Evolutionary conservation across 2,113 vertebrate species (phyloP), one percentile per base, ranked within the genome.

Genomic region (Hyaena hyaena): DNA sequence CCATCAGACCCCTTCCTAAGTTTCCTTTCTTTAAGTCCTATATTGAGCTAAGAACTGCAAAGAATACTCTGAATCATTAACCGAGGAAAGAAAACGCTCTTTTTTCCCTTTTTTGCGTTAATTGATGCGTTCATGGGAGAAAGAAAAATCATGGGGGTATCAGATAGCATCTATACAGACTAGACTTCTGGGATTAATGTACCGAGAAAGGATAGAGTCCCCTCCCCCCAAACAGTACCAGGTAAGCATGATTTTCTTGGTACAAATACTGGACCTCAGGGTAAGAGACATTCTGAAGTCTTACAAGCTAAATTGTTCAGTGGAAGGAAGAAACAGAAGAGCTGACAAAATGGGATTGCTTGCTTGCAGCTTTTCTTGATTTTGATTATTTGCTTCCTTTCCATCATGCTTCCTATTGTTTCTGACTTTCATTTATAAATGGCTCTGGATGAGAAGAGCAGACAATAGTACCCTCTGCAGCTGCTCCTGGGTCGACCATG

Each of bases 391-490:
- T 92, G 80, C 61, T 61, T 93, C 16, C 12, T 90, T 95, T 63
- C n/a, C n/a, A 63, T 39, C 17, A 7, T n/a, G 63, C 4, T 33
- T 88, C 68, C 50, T n/a, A 55, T 5, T 45, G 24, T 81, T 90
- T 94, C 90, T 94, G 90, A 73, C n/a, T 69, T 61, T 31, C 73
- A 61, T 82, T 89, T 90, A 48, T 28, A 93, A 93, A 81, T 33
- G 86, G 43, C 33, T 84, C 43, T 85, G 48, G 80, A 80, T 19
- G 55, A 45, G 19, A 68, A 5, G 28, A 80, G 88, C 31, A 83
- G 58, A 86, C 1, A 43, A 10, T 7, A 86, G 17, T 66, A 24
- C 48, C 26, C 4, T 55, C 9, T 26, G 85, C 53, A 58, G 71
- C 63, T 90, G 66, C 76, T 90, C 26, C 76, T 85, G 33, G 68